Conservation (phyloP, 2,888 invertebrate genomes). For the Sminthurides aquaticus region DNA sequence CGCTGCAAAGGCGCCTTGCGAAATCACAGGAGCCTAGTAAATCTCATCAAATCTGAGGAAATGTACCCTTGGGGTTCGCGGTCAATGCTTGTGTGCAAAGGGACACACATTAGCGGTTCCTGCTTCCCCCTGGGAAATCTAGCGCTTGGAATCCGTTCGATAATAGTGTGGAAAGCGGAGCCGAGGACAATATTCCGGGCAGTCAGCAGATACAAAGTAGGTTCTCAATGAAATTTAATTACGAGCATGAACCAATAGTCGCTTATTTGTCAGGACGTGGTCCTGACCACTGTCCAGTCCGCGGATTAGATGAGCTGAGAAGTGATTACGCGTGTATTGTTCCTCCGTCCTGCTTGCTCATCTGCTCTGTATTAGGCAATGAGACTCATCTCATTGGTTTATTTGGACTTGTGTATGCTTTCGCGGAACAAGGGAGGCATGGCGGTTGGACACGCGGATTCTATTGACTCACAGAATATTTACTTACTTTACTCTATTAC, state of each 20-base stretch:
- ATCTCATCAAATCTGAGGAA: constrained; percentile 9
- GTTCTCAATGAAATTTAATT: not conserved
- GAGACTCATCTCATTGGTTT: too few species aligned
- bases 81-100: constrained; percentile 34
- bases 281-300: too few species aligned
- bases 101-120: constrained; percentile 31
- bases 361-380: too few species aligned
- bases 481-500: too few species aligned
- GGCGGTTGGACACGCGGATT: too few species aligned
- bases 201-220: not conserved
- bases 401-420: too few species aligned
- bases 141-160: not conserved
- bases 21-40: constrained; percentile 26
- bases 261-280: too few species aligned
- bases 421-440: too few species aligned
- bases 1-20: constrained; percentile 32
- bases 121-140: constrained; percentile 8
- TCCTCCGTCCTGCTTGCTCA: too few species aligned
- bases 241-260: not conserved
- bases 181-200: not conserved
- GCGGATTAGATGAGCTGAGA: too few species aligned
- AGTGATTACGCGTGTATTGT: too few species aligned
- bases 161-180: constrained; percentile 1
- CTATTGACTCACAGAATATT: too few species aligned
- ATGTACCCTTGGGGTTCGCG: constrained; percentile 20